Evolutionary conservation across 2,888 invertebrate genomes (phyloP), one percentile per base, ranked within the genome.

Genomic region (Argyresthia albistria): DNA sequence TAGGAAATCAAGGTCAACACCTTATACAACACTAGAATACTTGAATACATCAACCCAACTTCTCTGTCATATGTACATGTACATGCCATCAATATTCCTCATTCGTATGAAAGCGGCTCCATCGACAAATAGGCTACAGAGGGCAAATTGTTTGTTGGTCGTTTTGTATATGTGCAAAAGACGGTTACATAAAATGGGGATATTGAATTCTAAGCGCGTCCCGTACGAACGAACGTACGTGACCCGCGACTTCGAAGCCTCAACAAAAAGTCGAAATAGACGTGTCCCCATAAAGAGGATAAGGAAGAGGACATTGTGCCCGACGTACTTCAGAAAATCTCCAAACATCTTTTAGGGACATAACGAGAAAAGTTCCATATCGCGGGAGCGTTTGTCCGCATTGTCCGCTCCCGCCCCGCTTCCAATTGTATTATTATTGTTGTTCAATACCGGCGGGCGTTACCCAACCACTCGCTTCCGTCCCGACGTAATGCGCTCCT

Each of bases 201-300:
- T 78, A 83, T 80, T 80, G 79, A 80, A 82, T 82, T 81, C 82
- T 65, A 70, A 72, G 70, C 78, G 79, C 74, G 79, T 80, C 66
- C 64, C 55, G 68, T 65, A 64, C 67, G 69, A 71, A 71, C 69
- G 67, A 71, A 65, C 61, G 76, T 73, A 83, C 83, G 81, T 82
- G 81, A 65, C 62, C 53, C 65, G 66, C 73, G 73, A 74, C 73
- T 76, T 69, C 66, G 64, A 59, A 68, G 68, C 66, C 66, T 66
- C 67, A 58, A 68, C 70, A 79, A 80, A 80, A 79, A 78, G 67
- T 76, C 66, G 59, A 72, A 80, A 77, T 73, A 70, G 70, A 80
- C 67, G 69, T 72, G 66, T 73, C 61, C 65, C 65, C 66, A 63
- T 72, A 74, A 54, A 71, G 67, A 65, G 69, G 69, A 73, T 75